These are phyloP conservation scores for Calypte anna DNA, from an alignment of 2,113 vertebrate species.

Conservation along the genomic window DNA sequence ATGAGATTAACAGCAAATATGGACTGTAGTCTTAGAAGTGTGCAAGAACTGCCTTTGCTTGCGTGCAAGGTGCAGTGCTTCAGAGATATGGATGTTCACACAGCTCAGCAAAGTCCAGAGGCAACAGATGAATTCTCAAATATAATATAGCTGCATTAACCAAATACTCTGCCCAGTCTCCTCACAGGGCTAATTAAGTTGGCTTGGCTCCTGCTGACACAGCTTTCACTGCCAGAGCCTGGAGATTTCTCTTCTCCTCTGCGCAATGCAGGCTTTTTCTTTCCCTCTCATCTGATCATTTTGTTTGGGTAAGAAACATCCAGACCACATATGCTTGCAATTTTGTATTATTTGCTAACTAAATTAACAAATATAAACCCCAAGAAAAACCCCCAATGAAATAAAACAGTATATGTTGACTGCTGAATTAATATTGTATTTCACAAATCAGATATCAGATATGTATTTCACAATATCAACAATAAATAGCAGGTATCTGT, in stretches of 20 bases:
- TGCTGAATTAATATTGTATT: background rate
- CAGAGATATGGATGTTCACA: background rate
- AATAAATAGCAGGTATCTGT: background rate
- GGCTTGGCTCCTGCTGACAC: slow-evolving; percentile 1
- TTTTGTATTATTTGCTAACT: background rate
- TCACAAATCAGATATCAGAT: background rate
- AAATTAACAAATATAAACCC: background rate
- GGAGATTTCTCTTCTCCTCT: background rate
- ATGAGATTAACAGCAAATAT: background rate
- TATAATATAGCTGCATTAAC: background rate
- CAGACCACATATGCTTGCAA: background rate
- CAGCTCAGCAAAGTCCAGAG: background rate
- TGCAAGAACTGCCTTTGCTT: background rate
- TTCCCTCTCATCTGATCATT: background rate
- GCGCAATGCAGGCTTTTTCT: background rate
- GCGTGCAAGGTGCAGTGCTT: background rate
- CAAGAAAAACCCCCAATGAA: background rate
- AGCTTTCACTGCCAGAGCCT: background rate
- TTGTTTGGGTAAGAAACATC: background rate
- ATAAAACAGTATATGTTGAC: background rate
- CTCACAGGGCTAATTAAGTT: slow-evolving; percentile 21
- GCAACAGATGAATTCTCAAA: background rate
- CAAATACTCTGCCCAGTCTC: background rate
- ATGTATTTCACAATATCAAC: background rate
- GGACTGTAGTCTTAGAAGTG: background rate